Conservation (phyloP, 2,113 vertebrate species). For the Dasyurus viverrinus region DNA sequence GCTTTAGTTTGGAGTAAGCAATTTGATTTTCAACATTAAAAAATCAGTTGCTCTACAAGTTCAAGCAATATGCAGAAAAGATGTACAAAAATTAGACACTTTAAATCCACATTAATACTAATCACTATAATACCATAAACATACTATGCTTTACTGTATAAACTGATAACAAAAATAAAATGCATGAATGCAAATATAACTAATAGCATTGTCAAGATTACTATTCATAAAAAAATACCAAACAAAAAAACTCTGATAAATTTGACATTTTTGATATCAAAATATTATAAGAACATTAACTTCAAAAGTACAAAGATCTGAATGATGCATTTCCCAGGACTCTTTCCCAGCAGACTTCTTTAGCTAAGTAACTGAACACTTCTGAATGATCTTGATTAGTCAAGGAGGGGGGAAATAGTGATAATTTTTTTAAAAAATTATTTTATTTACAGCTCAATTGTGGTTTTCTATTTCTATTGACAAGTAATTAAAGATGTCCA, state of each 20-base stretch:
- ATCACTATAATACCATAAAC: background rate
- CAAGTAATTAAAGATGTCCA: background rate
- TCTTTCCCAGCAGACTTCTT: background rate
- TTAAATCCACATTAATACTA: background rate
- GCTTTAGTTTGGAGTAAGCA: background rate
- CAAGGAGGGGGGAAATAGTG: background rate
- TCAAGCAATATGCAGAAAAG: background rate
- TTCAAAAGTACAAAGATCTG: background rate
- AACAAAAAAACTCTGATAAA: background rate
- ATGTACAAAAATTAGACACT: background rate
- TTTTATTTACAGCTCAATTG: background rate
- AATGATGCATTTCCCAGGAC: background rate
- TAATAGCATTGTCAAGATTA: background rate
- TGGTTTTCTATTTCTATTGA: background rate
- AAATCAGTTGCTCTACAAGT: background rate
- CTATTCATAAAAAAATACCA: background rate
- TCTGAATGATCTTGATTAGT: background rate
- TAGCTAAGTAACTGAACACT: background rate
- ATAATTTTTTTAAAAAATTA: background rate
- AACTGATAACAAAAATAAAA: background rate
- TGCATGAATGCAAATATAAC: background rate
- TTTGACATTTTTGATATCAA: background rate
- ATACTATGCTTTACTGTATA: background rate
- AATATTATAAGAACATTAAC: background rate
- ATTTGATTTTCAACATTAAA: background rate